Evolutionary conservation across 2,113 vertebrate species (phyloP).

Genomic region (Myrmecophaga tridactyla): DNA sequence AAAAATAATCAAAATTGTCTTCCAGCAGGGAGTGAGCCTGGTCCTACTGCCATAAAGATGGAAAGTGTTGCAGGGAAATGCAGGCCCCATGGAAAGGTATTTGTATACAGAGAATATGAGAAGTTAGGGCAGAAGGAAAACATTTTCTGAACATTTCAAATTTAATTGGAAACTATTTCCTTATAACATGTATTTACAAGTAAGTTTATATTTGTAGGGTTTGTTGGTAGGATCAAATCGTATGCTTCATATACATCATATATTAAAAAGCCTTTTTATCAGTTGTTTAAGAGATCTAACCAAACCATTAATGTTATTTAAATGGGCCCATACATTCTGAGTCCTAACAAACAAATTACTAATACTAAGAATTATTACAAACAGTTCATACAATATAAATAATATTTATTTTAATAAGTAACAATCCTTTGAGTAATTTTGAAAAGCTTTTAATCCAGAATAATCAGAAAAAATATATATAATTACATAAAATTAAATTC

Average conservation of each 20-base stretch:
- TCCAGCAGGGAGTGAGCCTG: neutral
- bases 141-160: neutral
- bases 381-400: neutral
- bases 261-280: neutral
- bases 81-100: neutral
- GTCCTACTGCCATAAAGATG: neutral
- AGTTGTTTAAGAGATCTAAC: neutral
- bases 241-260: neutral
- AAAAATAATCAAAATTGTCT: neutral
- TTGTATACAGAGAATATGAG: neutral
- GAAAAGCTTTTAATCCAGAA: neutral
- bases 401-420: neutral
- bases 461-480: neutral
- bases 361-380: neutral
- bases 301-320: neutral
- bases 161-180: neutral
- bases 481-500: neutral
- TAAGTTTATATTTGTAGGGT: neutral
- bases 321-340: neutral
- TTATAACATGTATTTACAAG: neutral
- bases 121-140: neutral
- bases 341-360: neutral
- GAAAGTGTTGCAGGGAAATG: rapidly evolving
- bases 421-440: neutral
- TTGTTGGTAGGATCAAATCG: neutral